Percentiles rank a stretch among this genome's conserved stretches.
Conservation (phyloP, 2,888 invertebrate species). For the Nycteola revayana region DNA sequence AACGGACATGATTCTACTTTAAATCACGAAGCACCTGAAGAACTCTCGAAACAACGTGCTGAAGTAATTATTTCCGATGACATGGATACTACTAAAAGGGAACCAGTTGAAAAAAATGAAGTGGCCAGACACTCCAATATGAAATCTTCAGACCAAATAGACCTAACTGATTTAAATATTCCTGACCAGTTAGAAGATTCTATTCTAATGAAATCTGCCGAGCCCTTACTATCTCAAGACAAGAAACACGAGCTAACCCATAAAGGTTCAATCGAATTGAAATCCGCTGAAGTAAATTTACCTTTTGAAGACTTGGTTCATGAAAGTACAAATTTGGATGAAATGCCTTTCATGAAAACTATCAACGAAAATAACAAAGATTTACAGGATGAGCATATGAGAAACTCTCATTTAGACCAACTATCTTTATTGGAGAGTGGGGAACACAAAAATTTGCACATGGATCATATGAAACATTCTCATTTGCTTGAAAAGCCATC, state of each 20-base stretch:
- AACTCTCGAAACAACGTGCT: conserved; percentile 1
- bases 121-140: conserved; percentile 1
- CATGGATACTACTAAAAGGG: conserved; percentile 5
- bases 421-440: not conserved
- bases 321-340: conserved; percentile 19
- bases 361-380: conserved; percentile 6
- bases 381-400: not conserved
- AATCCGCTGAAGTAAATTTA: conserved; percentile 21
- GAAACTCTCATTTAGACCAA: not conserved
- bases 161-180: conserved; percentile 7
- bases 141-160: conserved; percentile 13
- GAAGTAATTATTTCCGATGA: conserved; percentile 1
- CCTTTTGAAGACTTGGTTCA: conserved; percentile 17
- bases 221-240: conserved; percentile 8
- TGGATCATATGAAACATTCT: not conserved
- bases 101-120: no score
- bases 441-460: not conserved
- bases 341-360: conserved; percentile 14
- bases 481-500: not conserved
- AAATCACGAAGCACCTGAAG: conserved; percentile 4
- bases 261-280: no score
- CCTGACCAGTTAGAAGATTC: conserved; percentile 12
- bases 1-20: not conserved
- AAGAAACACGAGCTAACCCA: conserved; percentile 1
- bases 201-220: conserved; percentile 23